These are phyloP conservation scores for Irena cyanogastra DNA, from an alignment of 2,113 vertebrate species.

Conservation along the genomic window DNA sequence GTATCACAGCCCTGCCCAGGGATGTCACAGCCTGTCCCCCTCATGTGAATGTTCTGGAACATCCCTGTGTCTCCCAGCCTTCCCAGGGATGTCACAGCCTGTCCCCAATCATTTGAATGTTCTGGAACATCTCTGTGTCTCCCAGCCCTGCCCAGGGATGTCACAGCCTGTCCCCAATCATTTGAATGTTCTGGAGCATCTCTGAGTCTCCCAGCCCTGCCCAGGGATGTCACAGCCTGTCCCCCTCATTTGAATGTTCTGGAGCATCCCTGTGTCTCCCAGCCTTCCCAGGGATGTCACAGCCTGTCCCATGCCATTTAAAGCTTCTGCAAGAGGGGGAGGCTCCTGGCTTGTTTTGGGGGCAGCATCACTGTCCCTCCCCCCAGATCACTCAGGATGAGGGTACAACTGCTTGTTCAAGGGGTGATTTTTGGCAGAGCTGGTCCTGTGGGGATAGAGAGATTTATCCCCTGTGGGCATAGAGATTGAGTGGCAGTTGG, in stretches of 20 bases:
- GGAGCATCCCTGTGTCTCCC: neutral
- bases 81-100: too few relatives aligned
- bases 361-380: neutral
- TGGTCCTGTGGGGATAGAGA: neutral
- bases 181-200: too few relatives aligned
- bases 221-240: neutral
- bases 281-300: neutral
- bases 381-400: fast-evolving
- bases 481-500: fast-evolving
- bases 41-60: too few relatives aligned
- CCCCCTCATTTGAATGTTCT: neutral
- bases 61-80: too few relatives aligned
- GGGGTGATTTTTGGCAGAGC: neutral
- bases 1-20: too few relatives aligned
- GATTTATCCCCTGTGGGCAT: too few relatives aligned
- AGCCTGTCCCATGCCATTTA: neutral
- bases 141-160: too few relatives aligned
- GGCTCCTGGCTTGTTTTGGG: neutral
- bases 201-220: neutral
- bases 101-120: too few relatives aligned
- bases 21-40: neutral
- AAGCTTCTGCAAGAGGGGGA: neutral
- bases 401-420: neutral
- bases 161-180: too few relatives aligned
- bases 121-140: too few relatives aligned